phyloP scores from a whole-genome alignment of 2,113 vertebrate species.

The Gobio gobio region DNA sequence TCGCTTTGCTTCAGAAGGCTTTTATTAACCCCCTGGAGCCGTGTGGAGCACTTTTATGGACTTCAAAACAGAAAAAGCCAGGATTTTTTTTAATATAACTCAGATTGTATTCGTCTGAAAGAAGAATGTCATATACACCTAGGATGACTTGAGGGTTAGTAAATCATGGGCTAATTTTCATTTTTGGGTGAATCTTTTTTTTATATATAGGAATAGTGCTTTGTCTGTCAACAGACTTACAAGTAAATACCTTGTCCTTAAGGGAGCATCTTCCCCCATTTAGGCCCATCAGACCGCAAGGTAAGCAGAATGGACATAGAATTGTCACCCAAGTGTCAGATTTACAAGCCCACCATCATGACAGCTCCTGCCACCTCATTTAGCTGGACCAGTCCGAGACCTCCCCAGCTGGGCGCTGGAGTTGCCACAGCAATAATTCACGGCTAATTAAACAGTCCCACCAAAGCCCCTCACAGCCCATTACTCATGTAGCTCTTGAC shows the following conservation, averaged over 20 bases:
- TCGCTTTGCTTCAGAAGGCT: no score
- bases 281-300: constrained; percentile 25
- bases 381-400: constrained; percentile 11
- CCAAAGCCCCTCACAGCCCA: constrained; percentile 8
- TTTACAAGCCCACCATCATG: constrained; percentile 50
- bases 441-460: constrained; percentile 54
- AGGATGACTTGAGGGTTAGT: no score
- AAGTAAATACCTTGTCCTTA: not conserved
- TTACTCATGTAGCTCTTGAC: constrained; percentile 39
- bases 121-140: no score
- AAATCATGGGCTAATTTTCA: no score
- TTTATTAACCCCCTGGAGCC: no score
- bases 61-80: no score
- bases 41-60: no score
- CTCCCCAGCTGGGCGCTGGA: constrained; percentile 15
- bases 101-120: no score
- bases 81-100: no score
- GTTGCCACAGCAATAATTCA: constrained; percentile 45
- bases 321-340: constrained; percentile 14
- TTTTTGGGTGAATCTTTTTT: no score
- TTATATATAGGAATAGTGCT: no score
- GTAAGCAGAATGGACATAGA: constrained; percentile 30
- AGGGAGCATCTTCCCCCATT: not conserved
- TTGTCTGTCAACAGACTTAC: no score
- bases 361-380: constrained; percentile 41